phyloP scores from a whole-genome alignment of 64 coral and sea anemone genomes.

The Porites australiensis region DNA sequence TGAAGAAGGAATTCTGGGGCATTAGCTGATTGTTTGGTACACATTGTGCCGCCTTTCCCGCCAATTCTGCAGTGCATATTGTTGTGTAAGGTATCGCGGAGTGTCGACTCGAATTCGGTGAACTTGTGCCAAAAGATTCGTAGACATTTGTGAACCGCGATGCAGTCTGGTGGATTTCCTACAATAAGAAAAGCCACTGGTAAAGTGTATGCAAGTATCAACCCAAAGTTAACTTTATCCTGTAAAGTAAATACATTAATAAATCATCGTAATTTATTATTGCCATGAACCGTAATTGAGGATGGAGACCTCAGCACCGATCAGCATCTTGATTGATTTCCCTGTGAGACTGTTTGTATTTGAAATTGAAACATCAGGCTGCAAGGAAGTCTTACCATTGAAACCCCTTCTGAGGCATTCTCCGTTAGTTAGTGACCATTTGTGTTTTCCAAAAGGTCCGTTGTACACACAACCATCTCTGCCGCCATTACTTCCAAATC shows the following conservation, averaged over 20 bases:
- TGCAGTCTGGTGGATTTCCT: slow-evolving; percentile 89
- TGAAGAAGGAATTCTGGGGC: slow-evolving; percentile 93
- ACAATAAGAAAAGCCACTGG: not conserved
- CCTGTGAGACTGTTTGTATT: too few species aligned
- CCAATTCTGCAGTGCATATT: slow-evolving; percentile 96
- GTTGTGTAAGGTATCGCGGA: slow-evolving; percentile 83
- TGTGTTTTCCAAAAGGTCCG: slow-evolving; percentile 59
- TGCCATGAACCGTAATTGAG: not conserved
- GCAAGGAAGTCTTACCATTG: slow-evolving; percentile 52
- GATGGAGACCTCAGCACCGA: too few species aligned
- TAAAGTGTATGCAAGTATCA: not conserved
- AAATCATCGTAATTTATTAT: too few species aligned
- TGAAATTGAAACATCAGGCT: too few species aligned
- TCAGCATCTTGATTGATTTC: too few species aligned
- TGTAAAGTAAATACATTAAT: too few species aligned
- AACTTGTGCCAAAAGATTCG: slow-evolving; percentile 64
- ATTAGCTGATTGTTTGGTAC: slow-evolving; percentile 73
- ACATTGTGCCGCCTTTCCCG: slow-evolving; percentile 82
- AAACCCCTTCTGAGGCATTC: slow-evolving; percentile 81
- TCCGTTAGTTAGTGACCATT: slow-evolving; percentile 53
- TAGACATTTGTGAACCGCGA: slow-evolving; percentile 79
- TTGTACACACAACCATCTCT: slow-evolving; percentile 67
- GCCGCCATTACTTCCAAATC: slow-evolving; percentile 83
- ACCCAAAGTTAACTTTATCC: too few species aligned
- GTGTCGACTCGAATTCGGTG: slow-evolving; percentile 74